These are phyloP conservation scores for Furcifer pardalis DNA, from an alignment of 2,797 vertebrate genomes.

Conservation along the genomic window DNA sequence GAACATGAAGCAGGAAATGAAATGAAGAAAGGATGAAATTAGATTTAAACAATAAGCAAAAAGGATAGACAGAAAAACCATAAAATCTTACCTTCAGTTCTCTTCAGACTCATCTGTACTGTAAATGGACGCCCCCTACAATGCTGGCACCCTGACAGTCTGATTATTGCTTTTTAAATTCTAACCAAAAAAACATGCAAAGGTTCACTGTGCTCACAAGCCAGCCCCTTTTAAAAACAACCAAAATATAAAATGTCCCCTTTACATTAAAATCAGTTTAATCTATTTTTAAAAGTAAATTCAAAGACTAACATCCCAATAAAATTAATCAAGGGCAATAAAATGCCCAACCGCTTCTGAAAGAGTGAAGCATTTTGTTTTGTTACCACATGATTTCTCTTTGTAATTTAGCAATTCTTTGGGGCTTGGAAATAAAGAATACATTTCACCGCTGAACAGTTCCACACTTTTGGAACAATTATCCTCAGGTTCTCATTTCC, in stretches of 20 bases:
- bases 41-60: constrained; percentile 70
- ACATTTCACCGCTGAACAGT: constrained; percentile 74
- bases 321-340: constrained; percentile 67
- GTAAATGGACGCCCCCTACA: constrained; percentile 99
- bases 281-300: constrained; percentile 61
- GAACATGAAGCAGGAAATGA: constrained; percentile 58
- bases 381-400: constrained; percentile 48
- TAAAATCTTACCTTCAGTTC: constrained; percentile 90
- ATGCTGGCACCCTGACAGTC: constrained; percentile 89
- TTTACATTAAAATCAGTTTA: constrained; percentile 42
- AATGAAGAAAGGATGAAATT: constrained; percentile 57
- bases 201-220: constrained; percentile 93
- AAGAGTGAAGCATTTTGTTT: constrained; percentile 64
- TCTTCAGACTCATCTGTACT: constrained; percentile 98
- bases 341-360: constrained; percentile 72
- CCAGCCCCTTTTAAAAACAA: constrained; percentile 71
- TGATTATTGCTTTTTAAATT: constrained; percentile 89
- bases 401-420: constrained; percentile 59
- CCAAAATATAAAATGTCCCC: constrained; percentile 66
- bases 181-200: constrained; percentile 93
- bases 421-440: constrained; percentile 64
- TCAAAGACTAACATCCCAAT: constrained; percentile 53
- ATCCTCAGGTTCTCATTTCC: constrained; percentile 59
- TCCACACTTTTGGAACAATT: constrained; percentile 48
- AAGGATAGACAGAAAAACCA: constrained; percentile 71